These are phyloP conservation scores for Dryomyza anilis DNA, from an alignment of 2,888 invertebrate species.

Conservation along the genomic window DNA sequence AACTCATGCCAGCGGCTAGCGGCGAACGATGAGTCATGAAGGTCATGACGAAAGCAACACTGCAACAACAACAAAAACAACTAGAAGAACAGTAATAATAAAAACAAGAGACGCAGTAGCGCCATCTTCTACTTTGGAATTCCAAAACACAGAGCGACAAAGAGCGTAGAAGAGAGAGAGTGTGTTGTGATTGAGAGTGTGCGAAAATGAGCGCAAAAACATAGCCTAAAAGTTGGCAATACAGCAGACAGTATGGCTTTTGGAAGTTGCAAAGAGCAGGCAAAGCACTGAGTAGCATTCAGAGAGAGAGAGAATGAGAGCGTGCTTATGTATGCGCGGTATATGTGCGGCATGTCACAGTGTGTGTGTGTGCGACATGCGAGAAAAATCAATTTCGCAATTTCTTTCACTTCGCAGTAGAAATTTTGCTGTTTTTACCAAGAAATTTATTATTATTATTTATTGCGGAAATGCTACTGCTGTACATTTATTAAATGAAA, in stretches of 20 bases:
- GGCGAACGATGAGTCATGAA: conserved; percentile 61
- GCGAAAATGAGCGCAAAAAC: background rate
- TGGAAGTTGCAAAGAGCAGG: background rate
- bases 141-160: conserved; percentile 25
- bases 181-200: background rate
- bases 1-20: conserved; percentile 35
- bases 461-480: too few species aligned
- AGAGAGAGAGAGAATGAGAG: conserved; percentile 1
- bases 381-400: conserved; percentile 57
- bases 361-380: conserved; percentile 22
- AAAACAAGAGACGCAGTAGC: conserved; percentile 2
- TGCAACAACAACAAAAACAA: conserved; percentile 2
- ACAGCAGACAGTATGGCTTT: conserved; percentile 19
- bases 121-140: conserved; percentile 35
- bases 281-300: background rate
- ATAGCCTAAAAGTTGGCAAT: background rate
- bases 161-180: conserved; percentile 20
- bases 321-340: too few species aligned
- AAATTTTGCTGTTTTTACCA: conserved; percentile 4
- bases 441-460: conserved; percentile 7
- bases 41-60: conserved; percentile 59
- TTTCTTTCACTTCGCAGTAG: conserved; percentile 25
- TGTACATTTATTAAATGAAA: too few species aligned
- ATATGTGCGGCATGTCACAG: too few species aligned
- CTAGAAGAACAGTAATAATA: background rate